These are phyloP conservation scores for Zosterops borbonicus DNA, from an alignment of 2,113 vertebrate species.

Conservation along the genomic window DNA sequence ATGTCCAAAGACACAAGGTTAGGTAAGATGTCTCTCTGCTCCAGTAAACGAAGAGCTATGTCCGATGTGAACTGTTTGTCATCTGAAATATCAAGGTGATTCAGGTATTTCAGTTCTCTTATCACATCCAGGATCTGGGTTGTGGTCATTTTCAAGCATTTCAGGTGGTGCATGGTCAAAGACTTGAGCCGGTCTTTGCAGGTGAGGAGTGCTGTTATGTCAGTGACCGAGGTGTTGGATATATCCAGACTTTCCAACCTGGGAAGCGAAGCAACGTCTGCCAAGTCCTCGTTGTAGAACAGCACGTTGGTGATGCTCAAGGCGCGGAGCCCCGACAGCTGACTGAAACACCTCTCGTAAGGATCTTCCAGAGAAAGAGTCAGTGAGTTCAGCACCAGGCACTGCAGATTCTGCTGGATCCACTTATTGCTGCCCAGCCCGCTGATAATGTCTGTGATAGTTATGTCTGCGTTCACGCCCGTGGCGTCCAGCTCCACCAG, in stretches of 20 bases:
- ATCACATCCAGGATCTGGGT: conserved; percentile 92
- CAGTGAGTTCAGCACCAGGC: conserved; percentile 91
- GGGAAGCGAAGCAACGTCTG: conserved; percentile 89
- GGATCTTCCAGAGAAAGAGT: conserved; percentile 95
- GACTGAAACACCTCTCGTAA: conserved; percentile 86
- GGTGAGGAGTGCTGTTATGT: conserved; percentile 89
- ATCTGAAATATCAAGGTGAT: conserved; percentile 97
- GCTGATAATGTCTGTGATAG: conserved; percentile 93
- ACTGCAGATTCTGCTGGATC: conserved; percentile 90
- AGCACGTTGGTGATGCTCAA: conserved; percentile 94
- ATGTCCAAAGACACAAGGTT: conserved; percentile 91
- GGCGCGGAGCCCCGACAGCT: conserved; percentile 86
- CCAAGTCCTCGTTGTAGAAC: conserved; percentile 94
- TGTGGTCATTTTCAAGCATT: conserved; percentile 98
- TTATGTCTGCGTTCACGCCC: conserved; percentile 94
- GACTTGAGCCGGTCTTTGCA: conserved; percentile 91
- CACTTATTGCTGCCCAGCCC: conserved; percentile 92
- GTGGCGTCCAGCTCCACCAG: conserved; percentile 94
- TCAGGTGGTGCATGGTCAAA: conserved; percentile 95
- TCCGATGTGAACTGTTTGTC: conserved; percentile 99
- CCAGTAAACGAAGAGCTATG: conserved; percentile 91
- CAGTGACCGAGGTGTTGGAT: conserved; percentile 96
- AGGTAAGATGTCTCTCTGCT: conserved; percentile 88
- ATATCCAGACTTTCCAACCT: conserved; percentile 95
- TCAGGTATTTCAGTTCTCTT: conserved; percentile 86